Conservation (phyloP, 2,113 vertebrate genomes). For the Martes martes region DNA sequence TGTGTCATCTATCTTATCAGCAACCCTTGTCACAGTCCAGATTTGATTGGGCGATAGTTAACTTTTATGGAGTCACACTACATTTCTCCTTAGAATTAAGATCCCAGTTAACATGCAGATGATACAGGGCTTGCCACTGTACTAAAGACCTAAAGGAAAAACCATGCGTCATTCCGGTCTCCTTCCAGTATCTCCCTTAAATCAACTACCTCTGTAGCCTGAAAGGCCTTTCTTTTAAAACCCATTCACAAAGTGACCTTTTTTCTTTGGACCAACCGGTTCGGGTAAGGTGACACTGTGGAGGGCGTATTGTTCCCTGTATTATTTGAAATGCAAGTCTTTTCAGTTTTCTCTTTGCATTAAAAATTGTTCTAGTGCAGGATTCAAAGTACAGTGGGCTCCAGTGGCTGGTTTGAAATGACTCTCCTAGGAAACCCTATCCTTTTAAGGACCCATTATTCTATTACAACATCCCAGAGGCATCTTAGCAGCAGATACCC, state of each 20-base stretch:
- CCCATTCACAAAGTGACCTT: background rate
- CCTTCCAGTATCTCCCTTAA: background rate
- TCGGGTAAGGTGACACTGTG: background rate
- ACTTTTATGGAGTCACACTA: background rate
- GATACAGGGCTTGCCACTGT: background rate
- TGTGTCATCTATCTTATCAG: background rate
- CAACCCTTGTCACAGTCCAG: background rate
- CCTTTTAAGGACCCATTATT: background rate
- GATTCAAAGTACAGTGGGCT: background rate
- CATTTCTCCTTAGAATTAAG: background rate
- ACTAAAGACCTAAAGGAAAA: background rate
- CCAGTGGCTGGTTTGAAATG: background rate
- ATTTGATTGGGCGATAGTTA: background rate
- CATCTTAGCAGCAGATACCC: background rate
- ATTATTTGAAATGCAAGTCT: constrained; percentile 34
- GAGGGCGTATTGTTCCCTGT: background rate
- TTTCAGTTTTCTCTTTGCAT: background rate
- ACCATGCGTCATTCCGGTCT: background rate
- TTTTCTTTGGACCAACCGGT: background rate
- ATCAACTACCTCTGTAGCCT: background rate
- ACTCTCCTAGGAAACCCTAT: background rate
- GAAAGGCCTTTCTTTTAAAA: constrained; percentile 10
- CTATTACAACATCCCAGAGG: constrained; percentile 7
- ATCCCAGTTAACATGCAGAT: background rate
- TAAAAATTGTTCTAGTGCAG: background rate